Evolutionary conservation across 2,888 invertebrate species (phyloP).

Genomic region (Crioceris asparagi): DNA sequence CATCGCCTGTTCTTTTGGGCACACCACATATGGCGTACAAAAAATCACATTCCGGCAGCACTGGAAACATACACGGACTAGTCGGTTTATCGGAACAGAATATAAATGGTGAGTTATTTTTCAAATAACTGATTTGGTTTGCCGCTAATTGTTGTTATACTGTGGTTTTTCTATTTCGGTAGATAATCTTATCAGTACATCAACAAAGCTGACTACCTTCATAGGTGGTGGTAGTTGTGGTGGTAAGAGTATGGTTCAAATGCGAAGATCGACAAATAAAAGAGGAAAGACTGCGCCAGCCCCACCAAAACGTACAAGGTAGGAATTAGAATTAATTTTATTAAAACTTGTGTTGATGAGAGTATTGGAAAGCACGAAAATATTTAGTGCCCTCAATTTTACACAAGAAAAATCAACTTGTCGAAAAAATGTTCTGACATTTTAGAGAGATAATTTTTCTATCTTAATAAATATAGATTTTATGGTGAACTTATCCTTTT

Average conservation of each 20-base stretch:
- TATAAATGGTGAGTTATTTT: constrained; percentile 13
- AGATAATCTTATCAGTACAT: constrained; percentile 28
- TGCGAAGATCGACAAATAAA: constrained; percentile 76
- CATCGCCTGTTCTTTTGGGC: constrained; percentile 38
- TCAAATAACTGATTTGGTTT: no score
- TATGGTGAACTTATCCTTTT: no score
- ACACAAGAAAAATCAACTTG: no score
- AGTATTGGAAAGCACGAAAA: no score
- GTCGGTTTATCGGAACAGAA: constrained; percentile 32
- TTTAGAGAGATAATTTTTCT: no score
- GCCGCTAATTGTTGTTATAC: no score
- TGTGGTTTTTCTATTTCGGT: background rate
- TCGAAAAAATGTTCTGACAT: no score
- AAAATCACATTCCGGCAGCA: constrained; percentile 51
- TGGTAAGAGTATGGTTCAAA: constrained; percentile 61
- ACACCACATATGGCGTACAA: constrained; percentile 53
- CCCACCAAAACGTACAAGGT: constrained; percentile 92
- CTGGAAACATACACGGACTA: constrained; percentile 48
- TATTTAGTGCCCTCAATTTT: no score
- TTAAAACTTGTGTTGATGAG: no score
- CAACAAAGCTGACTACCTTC: constrained; percentile 52
- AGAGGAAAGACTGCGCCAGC: constrained; percentile 91
- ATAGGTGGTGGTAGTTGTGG: constrained; percentile 46
- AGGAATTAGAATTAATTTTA: no score
- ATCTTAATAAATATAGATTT: no score